These are phyloP conservation scores for Papilio gigon DNA, from an alignment of 2,888 invertebrate species.

Conservation along the genomic window DNA sequence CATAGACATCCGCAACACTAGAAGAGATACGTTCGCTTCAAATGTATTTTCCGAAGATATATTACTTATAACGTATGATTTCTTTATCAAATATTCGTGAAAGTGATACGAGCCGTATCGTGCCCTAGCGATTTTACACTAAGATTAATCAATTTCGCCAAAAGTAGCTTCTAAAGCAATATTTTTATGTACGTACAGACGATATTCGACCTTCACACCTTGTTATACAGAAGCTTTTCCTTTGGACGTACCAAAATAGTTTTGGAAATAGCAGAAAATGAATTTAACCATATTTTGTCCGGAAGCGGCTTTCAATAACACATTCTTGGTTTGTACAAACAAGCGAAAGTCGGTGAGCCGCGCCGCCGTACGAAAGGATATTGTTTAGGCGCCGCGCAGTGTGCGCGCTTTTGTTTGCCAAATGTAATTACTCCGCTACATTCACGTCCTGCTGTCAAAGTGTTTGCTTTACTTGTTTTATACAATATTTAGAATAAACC, in stretches of 20 bases:
- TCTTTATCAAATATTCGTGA: constrained; percentile 2
- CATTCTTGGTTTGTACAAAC: constrained; percentile 33
- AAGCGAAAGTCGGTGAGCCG: constrained; percentile 8
- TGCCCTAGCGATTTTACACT: constrained; percentile 22
- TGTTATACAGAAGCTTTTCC: background rate
- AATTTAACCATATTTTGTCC: constrained; percentile 33
- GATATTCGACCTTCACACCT: background rate
- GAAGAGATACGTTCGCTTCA: no score
- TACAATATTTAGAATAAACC: background rate
- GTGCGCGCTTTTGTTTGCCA: constrained; percentile 20
- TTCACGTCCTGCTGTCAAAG: background rate
- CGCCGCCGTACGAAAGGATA: constrained; percentile 20
- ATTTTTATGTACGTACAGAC: background rate
- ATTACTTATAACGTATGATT: no score
- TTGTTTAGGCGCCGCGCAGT: constrained; percentile 13
- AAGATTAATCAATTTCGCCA: constrained; percentile 34
- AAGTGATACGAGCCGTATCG: constrained; percentile 20
- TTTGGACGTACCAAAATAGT: background rate
- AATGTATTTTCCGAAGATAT: no score
- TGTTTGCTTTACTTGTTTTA: background rate
- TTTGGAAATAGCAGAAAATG: constrained; percentile 21
- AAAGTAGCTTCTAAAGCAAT: constrained; percentile 13
- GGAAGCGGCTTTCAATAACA: constrained; percentile 33
- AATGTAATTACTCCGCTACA: constrained; percentile 20
- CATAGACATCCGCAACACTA: no score